phyloP scores from a whole-genome alignment of 2,888 invertebrate genomes.

The Exocentrus adspersus region DNA sequence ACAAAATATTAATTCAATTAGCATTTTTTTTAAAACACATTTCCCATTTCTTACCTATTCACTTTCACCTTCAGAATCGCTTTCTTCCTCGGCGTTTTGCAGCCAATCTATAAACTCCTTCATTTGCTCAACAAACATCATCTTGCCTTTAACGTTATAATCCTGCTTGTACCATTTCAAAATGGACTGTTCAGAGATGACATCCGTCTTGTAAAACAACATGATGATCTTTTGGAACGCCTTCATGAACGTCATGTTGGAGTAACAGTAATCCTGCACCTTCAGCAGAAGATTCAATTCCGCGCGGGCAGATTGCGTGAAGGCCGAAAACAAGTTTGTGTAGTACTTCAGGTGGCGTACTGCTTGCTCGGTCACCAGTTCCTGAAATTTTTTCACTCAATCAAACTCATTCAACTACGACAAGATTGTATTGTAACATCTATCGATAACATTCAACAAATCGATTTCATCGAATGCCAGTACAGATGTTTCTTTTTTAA shows the following conservation, averaged over 20 bases:
- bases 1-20: constrained; percentile 35
- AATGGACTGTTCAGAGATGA: constrained; percentile 94
- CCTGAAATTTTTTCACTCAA: too few species aligned
- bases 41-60: constrained; percentile 52
- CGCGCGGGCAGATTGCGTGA: constrained; percentile 85
- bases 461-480: constrained; percentile 49
- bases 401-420: too few species aligned
- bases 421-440: constrained; percentile 46
- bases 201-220: constrained; percentile 95
- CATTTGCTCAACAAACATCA: constrained; percentile 98
- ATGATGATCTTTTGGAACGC: constrained; percentile 97
- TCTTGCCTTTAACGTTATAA: constrained; percentile 93
- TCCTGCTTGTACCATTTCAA: constrained; percentile 96
- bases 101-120: constrained; percentile 98
- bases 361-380: constrained; percentile 94
- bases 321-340: constrained; percentile 86
- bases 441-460: constrained; percentile 50
- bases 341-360: constrained; percentile 89
- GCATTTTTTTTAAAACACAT: background rate
- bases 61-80: constrained; percentile 68
- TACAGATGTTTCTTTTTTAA: constrained; percentile 47
- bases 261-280: constrained; percentile 98
- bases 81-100: constrained; percentile 93
- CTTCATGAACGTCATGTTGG: constrained; percentile 99
- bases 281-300: constrained; percentile 90